Conservation (phyloP, 2,113 vertebrate species). For the Eurystomus gularis region DNA sequence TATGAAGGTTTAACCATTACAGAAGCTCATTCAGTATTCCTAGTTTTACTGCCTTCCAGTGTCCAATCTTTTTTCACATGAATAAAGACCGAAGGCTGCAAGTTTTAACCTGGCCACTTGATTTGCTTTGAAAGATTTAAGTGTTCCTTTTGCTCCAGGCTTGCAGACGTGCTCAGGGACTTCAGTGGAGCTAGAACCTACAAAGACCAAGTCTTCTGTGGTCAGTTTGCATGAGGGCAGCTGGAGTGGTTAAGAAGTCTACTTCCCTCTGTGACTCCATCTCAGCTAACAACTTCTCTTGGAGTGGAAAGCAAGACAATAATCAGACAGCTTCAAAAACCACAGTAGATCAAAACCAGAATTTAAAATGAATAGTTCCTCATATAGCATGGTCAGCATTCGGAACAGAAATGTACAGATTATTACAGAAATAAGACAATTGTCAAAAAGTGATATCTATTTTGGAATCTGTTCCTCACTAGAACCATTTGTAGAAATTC, state of each 20-base stretch:
- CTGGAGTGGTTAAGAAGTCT: neutral
- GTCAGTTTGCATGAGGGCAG: neutral
- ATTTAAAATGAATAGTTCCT: neutral
- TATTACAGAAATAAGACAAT: neutral
- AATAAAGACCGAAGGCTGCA: neutral
- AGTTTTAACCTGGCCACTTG: neutral
- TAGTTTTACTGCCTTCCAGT: neutral
- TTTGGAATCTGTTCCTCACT: neutral
- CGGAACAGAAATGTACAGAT: neutral
- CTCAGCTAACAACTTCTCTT: neutral
- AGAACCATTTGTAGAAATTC: neutral
- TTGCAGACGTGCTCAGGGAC: neutral
- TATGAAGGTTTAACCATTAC: neutral
- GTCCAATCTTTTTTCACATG: neutral
- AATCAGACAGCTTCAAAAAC: neutral
- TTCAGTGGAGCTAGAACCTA: neutral
- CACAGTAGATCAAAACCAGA: neutral
- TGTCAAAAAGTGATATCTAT: neutral
- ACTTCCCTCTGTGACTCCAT: neutral
- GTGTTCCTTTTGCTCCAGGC: neutral
- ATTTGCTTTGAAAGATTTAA: neutral
- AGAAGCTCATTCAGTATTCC: neutral
- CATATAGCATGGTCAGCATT: neutral
- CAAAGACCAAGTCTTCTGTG: neutral
- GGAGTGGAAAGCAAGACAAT: neutral